Percentiles rank a stretch among this genome's conserved stretches.
These are phyloP conservation scores for Idris sp. DNA, from an alignment of 1,140 invertebrate species.

Conservation along the genomic window DNA sequence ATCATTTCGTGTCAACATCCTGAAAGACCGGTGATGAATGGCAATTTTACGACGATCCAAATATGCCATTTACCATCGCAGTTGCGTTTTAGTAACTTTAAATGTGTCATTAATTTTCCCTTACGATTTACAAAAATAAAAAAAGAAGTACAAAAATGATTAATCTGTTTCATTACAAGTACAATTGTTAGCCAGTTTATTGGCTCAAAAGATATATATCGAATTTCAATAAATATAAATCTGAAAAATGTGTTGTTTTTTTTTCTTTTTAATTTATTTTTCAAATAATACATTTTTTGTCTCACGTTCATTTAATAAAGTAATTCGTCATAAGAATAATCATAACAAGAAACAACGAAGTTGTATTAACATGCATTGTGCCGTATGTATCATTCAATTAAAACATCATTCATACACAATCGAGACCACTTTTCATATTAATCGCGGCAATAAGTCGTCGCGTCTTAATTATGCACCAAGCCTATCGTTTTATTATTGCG, in stretches of 20 bases:
- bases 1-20: constrained; percentile 59
- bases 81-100: constrained; percentile 46
- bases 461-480: constrained; percentile 48
- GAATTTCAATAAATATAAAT: too few species aligned
- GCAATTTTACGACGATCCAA: constrained; percentile 57
- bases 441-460: constrained; percentile 53
- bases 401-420: constrained; percentile 55
- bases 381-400: constrained; percentile 54
- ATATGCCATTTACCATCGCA: constrained; percentile 43
- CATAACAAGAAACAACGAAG: constrained; percentile 46
- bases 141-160: constrained; percentile 20
- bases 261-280: too few species aligned
- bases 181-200: constrained; percentile 25
- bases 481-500: constrained; percentile 49
- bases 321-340: constrained; percentile 29
- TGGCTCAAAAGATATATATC: too few species aligned
- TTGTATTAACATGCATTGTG: constrained; percentile 49
- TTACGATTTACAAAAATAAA: constrained; percentile 37
- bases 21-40: constrained; percentile 58
- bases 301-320: constrained; percentile 46
- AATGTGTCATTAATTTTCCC: constrained; percentile 46
- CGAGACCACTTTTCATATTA: constrained; percentile 46
- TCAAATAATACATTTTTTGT: too few species aligned
- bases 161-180: too few species aligned
- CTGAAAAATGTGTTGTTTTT: too few species aligned